Base-by-base conservation (phyloP, 2,113 vertebrate species). In the Scopus umbretta region DNA sequence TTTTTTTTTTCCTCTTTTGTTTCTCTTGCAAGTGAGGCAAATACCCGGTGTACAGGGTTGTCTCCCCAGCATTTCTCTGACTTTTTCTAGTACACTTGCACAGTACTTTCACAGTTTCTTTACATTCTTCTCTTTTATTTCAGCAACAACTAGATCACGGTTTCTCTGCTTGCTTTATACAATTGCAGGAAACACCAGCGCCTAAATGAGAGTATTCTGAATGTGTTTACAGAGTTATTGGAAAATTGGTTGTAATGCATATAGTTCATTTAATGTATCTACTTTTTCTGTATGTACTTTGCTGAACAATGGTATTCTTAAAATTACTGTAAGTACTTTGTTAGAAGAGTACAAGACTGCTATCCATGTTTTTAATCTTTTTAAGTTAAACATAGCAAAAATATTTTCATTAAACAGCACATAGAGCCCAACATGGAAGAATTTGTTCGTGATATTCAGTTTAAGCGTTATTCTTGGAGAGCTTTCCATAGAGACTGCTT, bases 381-480 rank as follows among this genome's bases (percentile, higher is more conserved):
- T 70, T 5, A 87, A 75, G 36, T 18, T 87, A 47, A 75, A 86
- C 2, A 5, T 21, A 73, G 23, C 55, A 81, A 66, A 87, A 95
- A 72, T 75, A 52, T 82, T 95, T 94, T 91, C 9, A 63, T 81
- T 84, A 47, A 81, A 55, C 21, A 75, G 18, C 19, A 47, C 27
- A 59, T 5, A 55, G 52, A 68, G 21, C 13, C 10, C 27, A 52
- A 50, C 34, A 61, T 47, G 47, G 52, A 94, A 91, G 42, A 83
- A 86, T 55, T 73, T 85, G 21, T 75, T 63, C 4, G 14, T 90
- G 58, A 80, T 76, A 29, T 32, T 75, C 25, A 59, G 52, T 56
- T 88, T 63, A 85, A 40, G 67, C 65, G 29, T 78, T 91, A 84
- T 95, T 96, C 65, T 87, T 92, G 76, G 76, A 89, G 47, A 84